Evolutionary conservation across 2,113 vertebrate species (phyloP).

Genomic region (Syrrhaptes paradoxus): DNA sequence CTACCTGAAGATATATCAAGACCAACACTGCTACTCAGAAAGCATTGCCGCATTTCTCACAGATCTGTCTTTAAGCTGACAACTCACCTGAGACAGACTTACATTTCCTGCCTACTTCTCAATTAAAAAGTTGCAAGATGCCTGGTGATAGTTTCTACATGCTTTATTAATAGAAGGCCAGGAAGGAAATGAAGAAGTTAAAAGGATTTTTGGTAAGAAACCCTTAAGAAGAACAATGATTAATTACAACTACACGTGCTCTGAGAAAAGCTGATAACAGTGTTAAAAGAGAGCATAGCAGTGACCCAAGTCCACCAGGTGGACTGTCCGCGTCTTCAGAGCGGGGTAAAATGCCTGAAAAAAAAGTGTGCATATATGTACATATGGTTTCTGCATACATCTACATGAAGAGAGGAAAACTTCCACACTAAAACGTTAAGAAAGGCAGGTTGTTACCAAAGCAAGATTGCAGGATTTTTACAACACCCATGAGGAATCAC

Average conservation of each 20-base stretch:
- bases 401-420: not conserved
- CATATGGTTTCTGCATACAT: accelerated
- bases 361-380: accelerated
- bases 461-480: not conserved
- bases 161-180: not conserved
- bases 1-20: not conserved
- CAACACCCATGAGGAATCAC: not conserved
- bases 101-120: not conserved
- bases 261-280: accelerated
- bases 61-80: not conserved
- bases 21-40: accelerated
- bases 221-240: accelerated
- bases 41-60: not conserved
- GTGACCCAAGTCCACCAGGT: accelerated
- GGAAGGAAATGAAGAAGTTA: not conserved
- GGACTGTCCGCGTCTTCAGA: not conserved
- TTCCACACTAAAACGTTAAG: not conserved
- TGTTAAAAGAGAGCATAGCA: not conserved
- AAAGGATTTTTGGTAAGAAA: not conserved
- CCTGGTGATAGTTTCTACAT: not conserved
- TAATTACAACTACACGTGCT: not conserved
- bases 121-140: not conserved
- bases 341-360: not conserved
- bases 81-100: not conserved
- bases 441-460: not conserved